These are phyloP conservation scores for Emydoidea blandingii DNA, from an alignment of 2,797 vertebrate genomes.

Conservation along the genomic window DNA sequence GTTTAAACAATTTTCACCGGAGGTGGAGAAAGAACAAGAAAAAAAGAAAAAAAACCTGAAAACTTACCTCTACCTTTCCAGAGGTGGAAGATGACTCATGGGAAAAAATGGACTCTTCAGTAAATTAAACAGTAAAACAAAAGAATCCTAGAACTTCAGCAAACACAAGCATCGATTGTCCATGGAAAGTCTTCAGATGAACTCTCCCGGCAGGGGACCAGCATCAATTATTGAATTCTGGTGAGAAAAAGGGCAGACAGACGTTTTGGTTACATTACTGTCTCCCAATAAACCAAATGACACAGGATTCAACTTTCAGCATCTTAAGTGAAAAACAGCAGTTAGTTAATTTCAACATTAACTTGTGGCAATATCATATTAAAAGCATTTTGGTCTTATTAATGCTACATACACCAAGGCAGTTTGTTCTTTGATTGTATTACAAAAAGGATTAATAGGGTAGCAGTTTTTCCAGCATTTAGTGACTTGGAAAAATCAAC, in stretches of 20 bases:
- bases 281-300: background rate
- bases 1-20: background rate
- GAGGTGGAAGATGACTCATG: constrained; percentile 66
- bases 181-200: constrained; percentile 7
- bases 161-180: background rate
- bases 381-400: background rate
- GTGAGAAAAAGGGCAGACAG: background rate
- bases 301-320: background rate
- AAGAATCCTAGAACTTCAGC: constrained; percentile 39
- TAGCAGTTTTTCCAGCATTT: background rate
- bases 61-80: constrained; percentile 61
- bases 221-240: constrained; percentile 27
- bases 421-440: background rate
- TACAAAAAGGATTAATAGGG: background rate
- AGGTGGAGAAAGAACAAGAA: background rate
- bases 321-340: background rate
- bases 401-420: fast-evolving
- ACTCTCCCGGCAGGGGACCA: background rate
- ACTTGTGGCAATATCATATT: background rate
- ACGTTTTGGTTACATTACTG: background rate
- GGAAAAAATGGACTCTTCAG: constrained; percentile 44
- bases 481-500: background rate
- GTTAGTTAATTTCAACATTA: background rate
- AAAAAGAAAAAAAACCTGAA: background rate
- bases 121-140: constrained; percentile 1